Percentiles rank a stretch among this genome's conserved stretches.
phyloP scores from a whole-genome alignment of 2,797 vertebrate species.

The Pseudotriccus pelzelni region DNA sequence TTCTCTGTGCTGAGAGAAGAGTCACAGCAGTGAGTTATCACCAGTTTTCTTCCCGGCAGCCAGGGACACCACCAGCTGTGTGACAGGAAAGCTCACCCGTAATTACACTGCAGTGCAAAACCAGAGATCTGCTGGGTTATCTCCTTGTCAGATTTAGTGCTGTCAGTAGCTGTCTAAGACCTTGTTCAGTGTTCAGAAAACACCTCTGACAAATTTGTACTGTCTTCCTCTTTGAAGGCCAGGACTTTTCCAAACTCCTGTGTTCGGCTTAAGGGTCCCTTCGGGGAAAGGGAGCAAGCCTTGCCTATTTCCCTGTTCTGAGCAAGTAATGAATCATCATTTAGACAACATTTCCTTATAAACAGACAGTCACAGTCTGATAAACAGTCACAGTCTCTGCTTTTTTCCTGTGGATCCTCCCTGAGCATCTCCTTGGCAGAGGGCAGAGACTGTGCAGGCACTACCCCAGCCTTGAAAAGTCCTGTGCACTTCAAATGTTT shows the following conservation, averaged over 20 bases:
- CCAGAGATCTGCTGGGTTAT: neutral
- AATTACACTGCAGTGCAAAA: neutral
- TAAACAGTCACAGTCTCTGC: neutral
- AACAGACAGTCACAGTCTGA: neutral
- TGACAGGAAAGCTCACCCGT: neutral
- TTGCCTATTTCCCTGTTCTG: neutral
- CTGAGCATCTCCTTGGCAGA: neutral
- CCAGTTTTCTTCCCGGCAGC: neutral
- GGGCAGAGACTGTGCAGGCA: neutral
- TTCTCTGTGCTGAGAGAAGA: neutral
- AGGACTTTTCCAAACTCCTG: neutral
- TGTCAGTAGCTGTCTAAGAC: neutral
- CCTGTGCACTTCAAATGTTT: neutral
- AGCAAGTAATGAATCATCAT: neutral
- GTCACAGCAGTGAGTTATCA: neutral
- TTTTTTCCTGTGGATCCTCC: neutral
- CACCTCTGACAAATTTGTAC: neutral
- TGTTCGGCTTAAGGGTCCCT: neutral
- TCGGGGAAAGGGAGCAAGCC: neutral
- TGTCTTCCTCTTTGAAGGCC: neutral
- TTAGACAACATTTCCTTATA: neutral
- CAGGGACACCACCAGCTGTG: neutral
- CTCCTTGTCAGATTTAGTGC: neutral
- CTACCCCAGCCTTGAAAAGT: fast-evolving
- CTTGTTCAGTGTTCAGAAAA: neutral